These are phyloP conservation scores for Stenotaenia linearis DNA, from an alignment of 2,888 invertebrate species.

Conservation along the genomic window DNA sequence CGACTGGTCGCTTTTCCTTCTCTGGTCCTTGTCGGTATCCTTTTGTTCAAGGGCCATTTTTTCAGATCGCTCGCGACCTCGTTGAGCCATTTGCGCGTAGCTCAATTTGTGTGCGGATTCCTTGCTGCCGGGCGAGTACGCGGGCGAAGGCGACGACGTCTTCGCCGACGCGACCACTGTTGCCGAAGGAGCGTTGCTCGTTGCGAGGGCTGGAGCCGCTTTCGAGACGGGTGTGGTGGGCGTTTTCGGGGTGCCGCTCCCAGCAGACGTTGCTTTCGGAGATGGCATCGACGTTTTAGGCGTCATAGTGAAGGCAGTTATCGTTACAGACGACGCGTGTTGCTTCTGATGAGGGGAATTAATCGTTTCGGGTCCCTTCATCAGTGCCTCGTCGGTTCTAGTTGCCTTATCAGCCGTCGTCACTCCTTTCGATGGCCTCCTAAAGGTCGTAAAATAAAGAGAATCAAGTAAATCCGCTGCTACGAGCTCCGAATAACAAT, in stretches of 20 bases:
- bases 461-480: neutral
- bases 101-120: constrained; percentile 33
- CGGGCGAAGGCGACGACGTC: neutral
- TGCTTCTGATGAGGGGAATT: neutral
- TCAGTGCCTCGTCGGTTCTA: constrained; percentile 57
- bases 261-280: constrained; percentile 13
- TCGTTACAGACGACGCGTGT: neutral
- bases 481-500: neutral
- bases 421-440: constrained; percentile 33
- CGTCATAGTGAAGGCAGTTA: neutral
- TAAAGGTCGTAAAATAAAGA: neutral
- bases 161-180: neutral
- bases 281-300: constrained; percentile 33
- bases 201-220: neutral
- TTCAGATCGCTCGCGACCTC: constrained; percentile 37
- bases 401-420: constrained; percentile 62
- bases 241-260: constrained; percentile 28
- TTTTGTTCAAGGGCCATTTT: constrained; percentile 39
- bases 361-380: constrained; percentile 40
- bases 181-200: neutral
- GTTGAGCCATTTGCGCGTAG: constrained; percentile 39
- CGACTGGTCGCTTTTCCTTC: constrained; percentile 31
- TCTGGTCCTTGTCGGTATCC: constrained; percentile 35
- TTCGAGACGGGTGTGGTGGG: constrained; percentile 28
- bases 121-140: neutral